A percentile compares a stretch with the other conserved stretches of the same genome.
phyloP scores from a whole-genome alignment of 2,888 invertebrate species.

The Himalopsyche tibetana region DNA sequence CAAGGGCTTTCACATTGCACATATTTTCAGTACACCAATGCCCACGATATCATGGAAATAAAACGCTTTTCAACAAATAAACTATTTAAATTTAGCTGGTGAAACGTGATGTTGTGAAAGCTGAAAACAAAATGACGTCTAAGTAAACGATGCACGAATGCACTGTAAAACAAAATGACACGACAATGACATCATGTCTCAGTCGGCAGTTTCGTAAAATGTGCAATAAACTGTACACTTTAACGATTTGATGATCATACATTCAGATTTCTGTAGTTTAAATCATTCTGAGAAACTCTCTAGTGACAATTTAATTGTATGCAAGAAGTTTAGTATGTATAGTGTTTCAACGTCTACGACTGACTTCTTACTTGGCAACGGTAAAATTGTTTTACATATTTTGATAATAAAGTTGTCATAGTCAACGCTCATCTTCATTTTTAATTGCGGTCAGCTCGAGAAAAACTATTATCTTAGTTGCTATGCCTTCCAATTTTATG shows the following conservation, averaged over 20 bases:
- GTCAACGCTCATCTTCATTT: too few species aligned
- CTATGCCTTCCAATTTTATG: too few species aligned
- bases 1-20: too few species aligned
- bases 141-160: neutral
- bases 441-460: too few species aligned
- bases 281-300: neutral
- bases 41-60: neutral
- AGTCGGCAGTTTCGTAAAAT: conserved; percentile 1
- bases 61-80: conserved; percentile 26
- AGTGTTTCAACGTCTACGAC: too few species aligned
- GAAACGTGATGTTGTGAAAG: conserved; percentile 9
- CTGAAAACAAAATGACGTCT: conserved; percentile 17
- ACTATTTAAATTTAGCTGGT: neutral
- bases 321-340: too few species aligned
- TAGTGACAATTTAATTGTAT: too few species aligned
- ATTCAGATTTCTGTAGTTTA: neutral
- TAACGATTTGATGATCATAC: conserved; percentile 13
- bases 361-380: too few species aligned
- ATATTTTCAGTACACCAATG: too few species aligned
- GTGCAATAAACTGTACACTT: conserved; percentile 14
- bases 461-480: too few species aligned
- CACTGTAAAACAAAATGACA: conserved; percentile 2
- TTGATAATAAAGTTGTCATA: too few species aligned
- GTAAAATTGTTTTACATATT: too few species aligned
- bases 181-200: neutral